Evolutionary conservation across 2,113 vertebrate genomes (phyloP).

Genomic region (Malurus cyaneus): DNA sequence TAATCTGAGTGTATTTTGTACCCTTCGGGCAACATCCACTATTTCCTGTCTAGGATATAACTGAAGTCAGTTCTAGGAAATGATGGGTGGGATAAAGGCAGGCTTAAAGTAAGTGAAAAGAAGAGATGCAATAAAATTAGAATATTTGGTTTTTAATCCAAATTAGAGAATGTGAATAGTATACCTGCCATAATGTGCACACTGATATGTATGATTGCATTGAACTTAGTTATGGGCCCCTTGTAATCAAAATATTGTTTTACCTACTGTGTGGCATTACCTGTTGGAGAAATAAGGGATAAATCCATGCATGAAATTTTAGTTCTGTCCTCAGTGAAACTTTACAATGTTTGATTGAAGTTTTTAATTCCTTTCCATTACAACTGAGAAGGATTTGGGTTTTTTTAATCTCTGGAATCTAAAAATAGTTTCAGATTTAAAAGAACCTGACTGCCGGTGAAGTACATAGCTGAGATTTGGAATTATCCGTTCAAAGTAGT

Average conservation of each 20-base stretch:
- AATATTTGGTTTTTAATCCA: neutral
- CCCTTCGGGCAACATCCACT: neutral
- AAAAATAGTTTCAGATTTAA: neutral
- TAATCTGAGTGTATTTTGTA: neutral
- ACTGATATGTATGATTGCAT: neutral
- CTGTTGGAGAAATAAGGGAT: neutral
- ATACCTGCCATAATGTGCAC: neutral
- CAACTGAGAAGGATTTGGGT: neutral
- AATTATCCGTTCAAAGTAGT: neutral
- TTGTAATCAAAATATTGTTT: neutral
- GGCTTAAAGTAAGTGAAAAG: neutral
- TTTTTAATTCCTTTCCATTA: neutral
- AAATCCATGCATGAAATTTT: neutral
- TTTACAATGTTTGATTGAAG: neutral
- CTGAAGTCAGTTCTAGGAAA: neutral
- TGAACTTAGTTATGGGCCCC: neutral
- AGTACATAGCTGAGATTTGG: neutral
- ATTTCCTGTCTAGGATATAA: neutral
- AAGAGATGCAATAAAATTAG: neutral
- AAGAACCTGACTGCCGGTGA: neutral
- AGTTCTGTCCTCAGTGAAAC: neutral
- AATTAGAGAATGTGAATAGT: neutral
- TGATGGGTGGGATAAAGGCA: neutral
- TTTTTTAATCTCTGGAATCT: neutral
- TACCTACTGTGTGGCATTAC: neutral